Evolutionary conservation across 2,797 vertebrate genomes (phyloP), one percentile per base, ranked within the genome.

Genomic region (Muraenolepis orangiensis): DNA sequence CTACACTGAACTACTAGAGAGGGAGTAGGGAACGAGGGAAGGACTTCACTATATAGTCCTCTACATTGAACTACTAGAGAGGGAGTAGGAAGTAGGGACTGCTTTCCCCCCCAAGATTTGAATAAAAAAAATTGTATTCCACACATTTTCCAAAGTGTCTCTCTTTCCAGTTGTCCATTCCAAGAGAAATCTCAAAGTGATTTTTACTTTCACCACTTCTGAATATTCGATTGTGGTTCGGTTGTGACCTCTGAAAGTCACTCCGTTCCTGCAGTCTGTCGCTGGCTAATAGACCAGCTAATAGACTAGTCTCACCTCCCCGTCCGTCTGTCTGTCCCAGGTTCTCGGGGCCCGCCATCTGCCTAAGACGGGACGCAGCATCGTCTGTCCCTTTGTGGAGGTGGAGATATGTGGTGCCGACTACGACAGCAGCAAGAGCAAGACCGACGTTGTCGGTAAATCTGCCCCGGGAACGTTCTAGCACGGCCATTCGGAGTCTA

Each of bases 301-400:
- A n/a, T n/a, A n/a, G n/a, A n/a, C n/a, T n/a, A n/a, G n/a, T n/a
- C n/a, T n/a, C n/a, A n/a, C n/a, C 46, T 46, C 66, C 36, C 34
- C 29, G 36, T 66, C 23, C 20, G 3, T 40, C 1, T 69, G 12
- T 40, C 57, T 61, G 31, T n/a, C 0, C 12, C 81, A 99, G 97
- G 95, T 99, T 32, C 87, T 99, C 71, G 98, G 97, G 1, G 97
- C 97, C 0, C 94, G 98, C 2, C 98, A 99, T 76, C 93, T 99
- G 80, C 98, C 98, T 0, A 99, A 99, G 87, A 98, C 98, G 0
- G 98, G 97, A 29, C 94, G 98, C 40, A 97, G 97, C 82, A 99
- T 99, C 0, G 96, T 98, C 76, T 98, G 97, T 78, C 97, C 98
- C 0, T 96, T 99, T 0, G 96, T 99, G 84, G 98, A 99, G 88